Evolutionary conservation across 2,113 vertebrate species (phyloP).

Genomic region (Agapornis roseicollis): DNA sequence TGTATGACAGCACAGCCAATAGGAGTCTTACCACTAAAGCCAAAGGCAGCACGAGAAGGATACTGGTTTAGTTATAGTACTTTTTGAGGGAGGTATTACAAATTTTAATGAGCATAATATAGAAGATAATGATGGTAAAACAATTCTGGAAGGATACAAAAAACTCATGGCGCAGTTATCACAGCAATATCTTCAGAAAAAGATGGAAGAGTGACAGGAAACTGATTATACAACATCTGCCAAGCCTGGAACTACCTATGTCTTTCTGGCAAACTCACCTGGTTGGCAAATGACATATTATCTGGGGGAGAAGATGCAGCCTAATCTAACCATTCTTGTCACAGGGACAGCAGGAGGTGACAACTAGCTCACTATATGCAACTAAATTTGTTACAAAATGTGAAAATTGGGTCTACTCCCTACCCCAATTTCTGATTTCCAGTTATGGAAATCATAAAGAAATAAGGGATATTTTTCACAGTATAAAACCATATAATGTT

Average conservation of each 20-base stretch:
- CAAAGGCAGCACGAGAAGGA: background rate
- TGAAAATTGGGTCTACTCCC: background rate
- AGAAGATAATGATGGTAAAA: background rate
- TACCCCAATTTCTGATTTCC: too few relatives aligned
- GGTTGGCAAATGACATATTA: background rate
- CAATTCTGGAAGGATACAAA: background rate
- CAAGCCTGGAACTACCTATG: background rate
- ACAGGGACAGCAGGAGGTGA: background rate
- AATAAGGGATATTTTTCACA: background rate
- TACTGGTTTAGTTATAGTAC: background rate
- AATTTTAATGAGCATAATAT: background rate
- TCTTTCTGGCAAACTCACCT: background rate
- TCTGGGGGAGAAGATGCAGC: accelerated
- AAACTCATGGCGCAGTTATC: background rate
- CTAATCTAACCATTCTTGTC: background rate
- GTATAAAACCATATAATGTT: background rate
- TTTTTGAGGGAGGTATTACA: background rate
- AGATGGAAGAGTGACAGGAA: background rate
- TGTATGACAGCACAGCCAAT: background rate
- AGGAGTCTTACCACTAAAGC: background rate
- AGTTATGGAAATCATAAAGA: background rate
- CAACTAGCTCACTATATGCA: background rate
- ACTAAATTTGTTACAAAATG: background rate
- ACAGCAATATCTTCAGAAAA: background rate
- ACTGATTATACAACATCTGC: background rate